These are phyloP conservation scores for Cecidostiba fungosa DNA, from an alignment of 2,888 invertebrate species.

Conservation along the genomic window DNA sequence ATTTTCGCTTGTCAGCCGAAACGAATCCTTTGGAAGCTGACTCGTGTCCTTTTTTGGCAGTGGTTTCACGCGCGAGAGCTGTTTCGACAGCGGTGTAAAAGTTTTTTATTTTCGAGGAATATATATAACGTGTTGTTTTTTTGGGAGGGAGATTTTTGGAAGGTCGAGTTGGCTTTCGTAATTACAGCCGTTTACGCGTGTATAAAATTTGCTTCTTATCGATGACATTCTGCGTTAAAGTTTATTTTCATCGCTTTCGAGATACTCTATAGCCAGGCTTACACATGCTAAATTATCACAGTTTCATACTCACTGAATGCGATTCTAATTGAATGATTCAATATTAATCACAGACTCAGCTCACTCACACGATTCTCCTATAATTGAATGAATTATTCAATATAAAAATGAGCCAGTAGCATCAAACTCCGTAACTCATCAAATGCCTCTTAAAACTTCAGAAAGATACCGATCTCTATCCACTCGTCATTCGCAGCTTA, in stretches of 20 bases:
- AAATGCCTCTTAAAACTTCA: too few relatives aligned
- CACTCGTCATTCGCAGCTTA: neutral
- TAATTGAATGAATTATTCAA: neutral
- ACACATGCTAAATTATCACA: neutral
- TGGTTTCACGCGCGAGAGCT: neutral
- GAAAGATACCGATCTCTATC: neutral
- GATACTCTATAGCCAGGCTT: neutral
- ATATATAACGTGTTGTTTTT: neutral
- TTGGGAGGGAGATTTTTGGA: neutral
- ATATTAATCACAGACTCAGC: neutral
- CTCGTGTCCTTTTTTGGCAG: conserved; percentile 16
- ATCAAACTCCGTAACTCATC: too few relatives aligned
- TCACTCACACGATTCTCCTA: neutral
- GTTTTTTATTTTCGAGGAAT: neutral
- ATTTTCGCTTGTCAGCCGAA: neutral
- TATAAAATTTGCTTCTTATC: neutral
- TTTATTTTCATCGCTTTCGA: neutral
- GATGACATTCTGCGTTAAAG: neutral
- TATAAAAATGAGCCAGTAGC: too few relatives aligned
- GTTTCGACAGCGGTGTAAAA: neutral
- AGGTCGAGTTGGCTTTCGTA: neutral
- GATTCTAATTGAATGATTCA: conserved; percentile 1
- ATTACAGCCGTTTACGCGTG: neutral
- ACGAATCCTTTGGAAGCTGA: neutral
- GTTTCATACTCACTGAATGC: neutral